Conservation (phyloP, 2,113 vertebrate genomes). For the Rhinoderma darwinii region DNA sequence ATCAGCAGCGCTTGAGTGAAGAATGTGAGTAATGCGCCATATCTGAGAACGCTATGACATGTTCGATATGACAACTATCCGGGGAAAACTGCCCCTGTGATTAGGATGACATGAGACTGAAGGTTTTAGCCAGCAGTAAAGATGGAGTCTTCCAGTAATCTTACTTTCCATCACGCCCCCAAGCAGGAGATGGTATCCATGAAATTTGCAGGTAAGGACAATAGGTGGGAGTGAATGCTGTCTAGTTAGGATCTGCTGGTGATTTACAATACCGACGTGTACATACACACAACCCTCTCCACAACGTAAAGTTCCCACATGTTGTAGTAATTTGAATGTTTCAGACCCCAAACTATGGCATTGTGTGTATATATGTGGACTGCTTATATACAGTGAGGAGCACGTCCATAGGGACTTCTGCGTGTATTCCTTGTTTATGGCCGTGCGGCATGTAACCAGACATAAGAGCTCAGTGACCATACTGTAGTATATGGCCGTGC, state of each 20-base stretch:
- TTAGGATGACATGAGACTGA: neutral
- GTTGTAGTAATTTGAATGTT: no score
- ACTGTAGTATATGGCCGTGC: no score
- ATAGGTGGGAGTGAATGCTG: neutral
- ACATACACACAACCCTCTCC: neutral
- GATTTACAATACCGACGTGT: neutral
- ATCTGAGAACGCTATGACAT: neutral
- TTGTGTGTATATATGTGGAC: no score
- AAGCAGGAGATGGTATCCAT: neutral
- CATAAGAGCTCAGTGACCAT: no score
- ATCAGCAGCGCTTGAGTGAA: neutral
- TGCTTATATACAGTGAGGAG: no score
- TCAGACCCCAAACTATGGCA: no score
- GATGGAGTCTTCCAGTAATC: neutral
- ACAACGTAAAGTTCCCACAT: no score
- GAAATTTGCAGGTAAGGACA: neutral
- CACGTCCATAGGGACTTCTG: no score
- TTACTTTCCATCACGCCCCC: neutral
- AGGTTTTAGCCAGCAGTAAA: neutral
- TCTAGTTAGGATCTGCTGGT: neutral
- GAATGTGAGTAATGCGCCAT: slow-evolving; percentile 5
- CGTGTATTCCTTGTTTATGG: no score
- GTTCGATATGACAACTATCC: neutral
- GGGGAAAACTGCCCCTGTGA: neutral
- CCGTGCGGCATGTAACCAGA: no score